Conservation (phyloP, 2,797 vertebrate genomes). For the Scarus forsteni region DNA sequence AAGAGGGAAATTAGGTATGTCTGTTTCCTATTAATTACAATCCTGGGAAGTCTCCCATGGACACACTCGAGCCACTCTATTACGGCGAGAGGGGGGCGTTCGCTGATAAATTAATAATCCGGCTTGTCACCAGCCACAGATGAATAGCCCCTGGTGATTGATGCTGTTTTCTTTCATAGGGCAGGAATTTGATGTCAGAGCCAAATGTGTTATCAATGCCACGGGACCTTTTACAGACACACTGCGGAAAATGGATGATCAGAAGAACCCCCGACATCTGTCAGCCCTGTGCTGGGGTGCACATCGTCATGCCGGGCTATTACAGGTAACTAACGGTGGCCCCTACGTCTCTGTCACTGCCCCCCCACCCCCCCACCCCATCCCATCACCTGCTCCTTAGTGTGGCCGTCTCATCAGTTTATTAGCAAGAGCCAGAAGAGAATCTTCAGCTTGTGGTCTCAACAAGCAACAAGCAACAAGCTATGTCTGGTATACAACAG, state of each 20-base stretch:
- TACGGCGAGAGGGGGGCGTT: slow-evolving; percentile 84
- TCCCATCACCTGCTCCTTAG: slow-evolving; percentile 77
- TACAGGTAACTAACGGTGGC: slow-evolving; percentile 93
- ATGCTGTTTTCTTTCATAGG: slow-evolving; percentile 95
- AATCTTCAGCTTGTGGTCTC: slow-evolving; percentile 61
- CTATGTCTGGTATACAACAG: slow-evolving; percentile 74
- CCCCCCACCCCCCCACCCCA: no score
- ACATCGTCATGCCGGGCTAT: slow-evolving; percentile 94
- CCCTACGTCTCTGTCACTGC: slow-evolving; percentile 90
- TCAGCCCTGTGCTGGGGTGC: slow-evolving; percentile 93
- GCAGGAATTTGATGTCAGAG: slow-evolving; percentile 96
- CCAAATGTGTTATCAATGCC: slow-evolving; percentile 99
- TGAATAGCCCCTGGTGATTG: slow-evolving; percentile 89
- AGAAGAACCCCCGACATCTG: slow-evolving; percentile 90
- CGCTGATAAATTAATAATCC: slow-evolving; percentile 91
- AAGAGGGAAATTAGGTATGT: slow-evolving; percentile 89
- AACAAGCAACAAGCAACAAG: slow-evolving; percentile 70
- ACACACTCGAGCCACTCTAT: slow-evolving; percentile 84
- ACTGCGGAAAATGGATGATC: slow-evolving; percentile 94
- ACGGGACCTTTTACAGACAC: slow-evolving; percentile 97
- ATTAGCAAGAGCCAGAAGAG: slow-evolving; percentile 70
- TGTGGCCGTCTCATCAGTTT: slow-evolving; percentile 71
- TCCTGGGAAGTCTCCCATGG: slow-evolving; percentile 87
- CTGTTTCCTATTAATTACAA: slow-evolving; percentile 91
- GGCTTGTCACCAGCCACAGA: slow-evolving; percentile 85